A percentile compares a stretch with the other conserved stretches of the same genome.
phyloP scores from a whole-genome alignment of 2,113 vertebrate genomes.

The Camelus dromedarius region DNA sequence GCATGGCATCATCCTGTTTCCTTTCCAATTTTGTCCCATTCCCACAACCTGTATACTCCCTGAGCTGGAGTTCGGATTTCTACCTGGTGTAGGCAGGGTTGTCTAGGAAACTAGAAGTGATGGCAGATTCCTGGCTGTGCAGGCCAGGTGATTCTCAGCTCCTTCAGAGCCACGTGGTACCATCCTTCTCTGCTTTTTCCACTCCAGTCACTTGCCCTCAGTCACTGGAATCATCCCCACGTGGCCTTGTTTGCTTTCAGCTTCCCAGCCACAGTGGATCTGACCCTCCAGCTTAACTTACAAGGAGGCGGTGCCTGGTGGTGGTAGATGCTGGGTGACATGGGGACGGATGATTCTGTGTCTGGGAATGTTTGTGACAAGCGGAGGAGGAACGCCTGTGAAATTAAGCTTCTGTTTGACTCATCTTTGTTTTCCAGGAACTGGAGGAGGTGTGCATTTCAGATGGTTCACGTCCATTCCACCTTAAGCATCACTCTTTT shows the following conservation, averaged over 20 bases:
- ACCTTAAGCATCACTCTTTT: constrained; percentile 17
- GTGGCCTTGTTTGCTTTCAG: not conserved
- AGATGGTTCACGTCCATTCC: constrained; percentile 29
- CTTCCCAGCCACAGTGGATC: not conserved
- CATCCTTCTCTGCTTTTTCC: not conserved
- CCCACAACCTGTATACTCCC: not conserved
- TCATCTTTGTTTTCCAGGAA: constrained; percentile 77
- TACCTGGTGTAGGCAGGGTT: constrained; percentile 42
- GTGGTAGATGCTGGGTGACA: not conserved
- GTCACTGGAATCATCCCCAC: not conserved
- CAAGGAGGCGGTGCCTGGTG: not conserved
- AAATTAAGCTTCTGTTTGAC: constrained; percentile 55
- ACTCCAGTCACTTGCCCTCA: not conserved
- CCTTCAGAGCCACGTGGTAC: not conserved
- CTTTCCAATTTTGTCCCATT: constrained; percentile 21
- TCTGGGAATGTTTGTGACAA: constrained; percentile 54
- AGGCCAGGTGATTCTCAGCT: not conserved
- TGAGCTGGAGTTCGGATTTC: constrained; percentile 47
- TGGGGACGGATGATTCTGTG: not conserved
- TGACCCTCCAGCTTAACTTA: not conserved
- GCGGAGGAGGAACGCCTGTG: not conserved
- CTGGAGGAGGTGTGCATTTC: constrained; percentile 56
- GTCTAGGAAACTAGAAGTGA: constrained; percentile 70
- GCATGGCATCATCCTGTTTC: not conserved
- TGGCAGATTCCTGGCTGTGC: not conserved